Percentiles rank a stretch among this genome's conserved stretches.
These are phyloP conservation scores for Drosophila melanogaster DNA, from an alignment of 1,140 invertebrate species.

Conservation along the genomic window DNA sequence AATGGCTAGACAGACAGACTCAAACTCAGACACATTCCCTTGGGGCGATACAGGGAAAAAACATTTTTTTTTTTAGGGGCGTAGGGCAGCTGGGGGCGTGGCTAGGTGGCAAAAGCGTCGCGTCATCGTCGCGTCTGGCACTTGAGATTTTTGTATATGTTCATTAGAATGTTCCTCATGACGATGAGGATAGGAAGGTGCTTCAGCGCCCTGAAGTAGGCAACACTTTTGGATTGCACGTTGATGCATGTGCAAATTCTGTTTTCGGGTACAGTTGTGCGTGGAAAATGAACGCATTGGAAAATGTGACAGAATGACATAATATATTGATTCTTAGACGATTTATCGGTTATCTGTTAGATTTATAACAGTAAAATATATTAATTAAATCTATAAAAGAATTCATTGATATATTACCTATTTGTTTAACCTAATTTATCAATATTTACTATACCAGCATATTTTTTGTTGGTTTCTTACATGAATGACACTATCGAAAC, in stretches of 20 bases:
- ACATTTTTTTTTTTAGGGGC: not conserved
- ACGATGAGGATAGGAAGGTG: conserved; percentile 30
- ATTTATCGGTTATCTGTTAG: not conserved
- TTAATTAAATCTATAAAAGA: not conserved
- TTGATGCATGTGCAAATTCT: conserved; percentile 18
- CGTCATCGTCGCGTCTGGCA: conserved; percentile 80
- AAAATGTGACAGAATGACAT: not conserved
- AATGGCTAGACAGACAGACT: conserved; percentile 71
- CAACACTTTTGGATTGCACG: conserved; percentile 67
- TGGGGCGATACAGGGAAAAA: conserved; percentile 10
- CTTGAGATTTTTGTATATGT: conserved; percentile 73
- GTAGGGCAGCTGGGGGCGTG: conserved; percentile 41
- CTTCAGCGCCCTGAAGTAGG: conserved; percentile 74
- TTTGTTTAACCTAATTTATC: not conserved
- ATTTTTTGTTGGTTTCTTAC: not conserved
- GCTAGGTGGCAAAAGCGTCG: conserved; percentile 61
- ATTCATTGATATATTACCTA: not conserved
- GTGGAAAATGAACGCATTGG: conserved; percentile 3
- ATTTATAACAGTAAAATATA: not conserved
- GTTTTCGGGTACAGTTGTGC: conserved; percentile 50
- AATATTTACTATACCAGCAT: too few relatives aligned
- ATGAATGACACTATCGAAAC: not conserved
- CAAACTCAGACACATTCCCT: conserved; percentile 55
- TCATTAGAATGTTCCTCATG: conserved; percentile 72
- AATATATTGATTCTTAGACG: not conserved